These are phyloP conservation scores for Pterocles burchelli DNA, from an alignment of 2,113 vertebrate genomes.

Conservation along the genomic window DNA sequence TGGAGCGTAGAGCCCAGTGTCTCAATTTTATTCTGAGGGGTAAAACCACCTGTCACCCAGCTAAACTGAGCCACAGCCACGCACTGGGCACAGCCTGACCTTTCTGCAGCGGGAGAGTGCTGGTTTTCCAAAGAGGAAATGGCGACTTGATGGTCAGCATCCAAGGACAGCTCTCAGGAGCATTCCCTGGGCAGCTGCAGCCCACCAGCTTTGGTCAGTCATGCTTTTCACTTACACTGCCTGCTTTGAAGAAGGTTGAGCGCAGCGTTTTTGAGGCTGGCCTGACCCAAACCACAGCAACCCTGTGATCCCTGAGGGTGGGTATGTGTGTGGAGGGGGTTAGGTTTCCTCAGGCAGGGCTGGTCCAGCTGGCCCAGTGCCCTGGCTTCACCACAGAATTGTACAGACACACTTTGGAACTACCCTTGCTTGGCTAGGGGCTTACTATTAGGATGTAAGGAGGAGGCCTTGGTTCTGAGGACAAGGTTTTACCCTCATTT, in stretches of 20 bases:
- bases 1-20: not conserved
- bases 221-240: not conserved
- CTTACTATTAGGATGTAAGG: not conserved
- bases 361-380: not conserved
- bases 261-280: not conserved
- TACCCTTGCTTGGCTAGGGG: not conserved
- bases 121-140: not conserved
- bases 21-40: not conserved
- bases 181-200: not conserved
- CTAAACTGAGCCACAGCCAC: not conserved
- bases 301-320: not conserved
- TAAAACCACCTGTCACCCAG: not conserved
- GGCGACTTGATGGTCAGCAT: not conserved
- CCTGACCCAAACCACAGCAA: not conserved
- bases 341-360: not conserved
- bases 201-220: not conserved
- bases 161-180: not conserved
- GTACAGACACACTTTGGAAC: not conserved
- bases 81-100: not conserved
- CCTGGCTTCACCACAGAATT: not conserved
- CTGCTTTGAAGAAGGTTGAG: not conserved
- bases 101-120: not conserved
- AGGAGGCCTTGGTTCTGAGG: not conserved
- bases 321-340: not conserved
- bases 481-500: not conserved